These are phyloP conservation scores for Callaeas wilsoni DNA, from an alignment of 2,113 vertebrate genomes.

Conservation along the genomic window DNA sequence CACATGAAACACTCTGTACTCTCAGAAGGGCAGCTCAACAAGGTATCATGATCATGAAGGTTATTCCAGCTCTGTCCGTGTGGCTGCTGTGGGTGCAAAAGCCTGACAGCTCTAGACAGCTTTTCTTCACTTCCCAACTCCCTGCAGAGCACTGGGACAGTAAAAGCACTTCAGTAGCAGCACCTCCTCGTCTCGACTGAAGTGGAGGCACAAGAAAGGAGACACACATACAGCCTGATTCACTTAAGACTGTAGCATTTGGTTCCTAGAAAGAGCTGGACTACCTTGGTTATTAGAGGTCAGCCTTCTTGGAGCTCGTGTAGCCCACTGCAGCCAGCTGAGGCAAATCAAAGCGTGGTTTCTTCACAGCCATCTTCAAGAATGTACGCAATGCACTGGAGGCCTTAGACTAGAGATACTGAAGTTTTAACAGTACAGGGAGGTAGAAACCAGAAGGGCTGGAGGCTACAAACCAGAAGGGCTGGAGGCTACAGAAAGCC, in stretches of 20 bases:
- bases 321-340: neutral
- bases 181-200: neutral
- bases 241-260: neutral
- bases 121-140: neutral
- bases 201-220: neutral
- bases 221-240: neutral
- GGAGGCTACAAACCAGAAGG: neutral
- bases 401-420: neutral
- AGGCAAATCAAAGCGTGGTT: neutral
- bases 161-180: neutral
- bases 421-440: neutral
- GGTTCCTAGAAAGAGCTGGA: neutral
- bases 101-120: neutral
- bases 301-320: neutral
- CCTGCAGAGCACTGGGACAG: neutral
- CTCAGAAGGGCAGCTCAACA: neutral
- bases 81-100: too few species aligned
- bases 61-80: neutral
- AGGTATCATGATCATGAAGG: neutral
- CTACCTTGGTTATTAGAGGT: neutral
- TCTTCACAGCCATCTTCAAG: neutral
- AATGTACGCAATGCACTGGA: neutral
- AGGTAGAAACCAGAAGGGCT: neutral
- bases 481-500: neutral
- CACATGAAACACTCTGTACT: accelerated